phyloP scores from a whole-genome alignment of 2,888 invertebrate genomes.

The Pammene fasciana region DNA sequence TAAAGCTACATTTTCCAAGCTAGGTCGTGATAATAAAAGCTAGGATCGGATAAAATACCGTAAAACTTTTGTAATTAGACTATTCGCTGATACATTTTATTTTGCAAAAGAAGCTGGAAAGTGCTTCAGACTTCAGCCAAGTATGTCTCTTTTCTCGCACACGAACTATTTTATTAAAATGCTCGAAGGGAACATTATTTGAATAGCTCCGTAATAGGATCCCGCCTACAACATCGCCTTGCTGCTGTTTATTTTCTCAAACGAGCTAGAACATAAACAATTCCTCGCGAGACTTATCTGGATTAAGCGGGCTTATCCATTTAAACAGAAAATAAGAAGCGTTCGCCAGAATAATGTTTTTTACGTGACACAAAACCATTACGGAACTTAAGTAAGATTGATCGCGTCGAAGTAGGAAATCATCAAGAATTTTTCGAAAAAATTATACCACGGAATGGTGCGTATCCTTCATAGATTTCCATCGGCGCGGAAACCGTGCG shows the following conservation, averaged over 20 bases:
- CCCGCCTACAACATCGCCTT: conserved; percentile 36
- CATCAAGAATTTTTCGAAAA: conserved; percentile 47
- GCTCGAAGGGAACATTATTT: conserved; percentile 32
- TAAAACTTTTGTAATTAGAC: conserved; percentile 5
- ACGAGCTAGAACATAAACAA: conserved; percentile 56
- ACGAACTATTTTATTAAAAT: conserved; percentile 33
- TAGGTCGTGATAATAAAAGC: background rate
- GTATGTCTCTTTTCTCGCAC: conserved; percentile 20
- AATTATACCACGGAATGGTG: conserved; percentile 52
- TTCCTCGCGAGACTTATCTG: conserved; percentile 57
- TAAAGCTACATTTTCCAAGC: background rate
- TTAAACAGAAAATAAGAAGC: conserved; percentile 56
- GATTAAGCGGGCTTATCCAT: conserved; percentile 54
- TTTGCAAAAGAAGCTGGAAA: conserved; percentile 6
- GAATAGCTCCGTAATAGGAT: conserved; percentile 38
- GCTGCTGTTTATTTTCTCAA: conserved; percentile 42
- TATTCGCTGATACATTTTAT: conserved; percentile 3
- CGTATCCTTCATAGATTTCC: conserved; percentile 78
- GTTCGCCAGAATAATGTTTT: conserved; percentile 53
- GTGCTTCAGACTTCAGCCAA: conserved; percentile 1
- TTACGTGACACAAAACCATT: conserved; percentile 52
- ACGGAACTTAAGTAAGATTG: conserved; percentile 62
- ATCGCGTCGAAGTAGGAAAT: conserved; percentile 62
- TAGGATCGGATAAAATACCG: background rate
- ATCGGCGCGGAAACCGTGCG: conserved; percentile 73